Evolutionary conservation across 1,140 invertebrate genomes (phyloP), one percentile per base, ranked within the genome.

Genomic region (Drosophila lacteicornis): DNA sequence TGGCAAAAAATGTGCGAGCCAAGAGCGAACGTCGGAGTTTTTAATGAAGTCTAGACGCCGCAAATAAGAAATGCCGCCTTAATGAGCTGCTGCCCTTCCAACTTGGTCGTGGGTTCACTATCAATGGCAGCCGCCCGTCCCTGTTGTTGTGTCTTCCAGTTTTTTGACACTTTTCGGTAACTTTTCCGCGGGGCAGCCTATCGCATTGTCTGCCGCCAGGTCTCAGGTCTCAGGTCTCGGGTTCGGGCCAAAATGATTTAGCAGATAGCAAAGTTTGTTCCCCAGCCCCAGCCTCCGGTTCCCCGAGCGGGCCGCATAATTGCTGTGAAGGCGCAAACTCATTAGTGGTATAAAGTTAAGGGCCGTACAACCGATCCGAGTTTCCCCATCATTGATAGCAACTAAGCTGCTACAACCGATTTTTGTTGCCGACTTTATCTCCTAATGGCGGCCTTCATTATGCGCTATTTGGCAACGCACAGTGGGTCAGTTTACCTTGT

Each of bases 41-140:
- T 82, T 90, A 85, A 90, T 85, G 68, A 85, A 90, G 85, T 90
- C 86, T 90, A 85, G 85, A 90, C 85, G 62, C 62, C 47, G 56
- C 49, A 55, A 77, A 79, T 66, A 84, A 75, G 45, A 47, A 62
- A 68, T 17, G 27, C 38, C 33, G 30, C 46, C 80, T 51, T 84
- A 87, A 88, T 88, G 68, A 71, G 84, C 85, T 69, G 50, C 42
- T 8, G 22, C 38, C 38, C 36, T 25, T 60, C 49, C 65, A 61
- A 85, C 51, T 79, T 63, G 63, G 56, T 61, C 68, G 53, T 43
- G 59, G 68, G 53, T 75, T 69, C 59, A 84, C 82, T 83, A 83
- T 83, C 81, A 71, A 60, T 73, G 57, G 58, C 58, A 63, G 78
- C 46, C 40, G 47, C 33, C 46, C 45, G 25, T 47, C 51, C 58